Percentiles rank a stretch among this genome's conserved stretches.
Conservation (phyloP, 2,113 vertebrate genomes). For the Nannospalax galili region DNA sequence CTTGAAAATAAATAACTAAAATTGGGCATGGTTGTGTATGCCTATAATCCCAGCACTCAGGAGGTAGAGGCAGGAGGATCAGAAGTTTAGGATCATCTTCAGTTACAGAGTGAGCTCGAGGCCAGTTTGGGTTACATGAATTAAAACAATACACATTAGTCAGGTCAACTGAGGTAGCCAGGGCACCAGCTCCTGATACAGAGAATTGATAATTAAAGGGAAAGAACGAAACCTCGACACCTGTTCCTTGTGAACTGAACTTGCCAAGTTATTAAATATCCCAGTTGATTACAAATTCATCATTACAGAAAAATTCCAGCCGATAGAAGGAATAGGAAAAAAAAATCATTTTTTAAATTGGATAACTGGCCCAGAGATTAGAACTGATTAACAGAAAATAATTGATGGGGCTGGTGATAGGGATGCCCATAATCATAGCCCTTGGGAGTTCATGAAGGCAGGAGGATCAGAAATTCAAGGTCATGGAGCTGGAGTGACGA, state of each 20-base stretch:
- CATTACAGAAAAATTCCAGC: background rate
- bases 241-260: background rate
- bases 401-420: background rate
- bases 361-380: background rate
- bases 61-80: background rate
- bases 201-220: background rate
- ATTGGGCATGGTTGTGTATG: no score
- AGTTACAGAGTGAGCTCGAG: background rate
- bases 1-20: background rate
- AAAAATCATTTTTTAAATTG: background rate
- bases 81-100: background rate
- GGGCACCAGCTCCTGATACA: background rate
- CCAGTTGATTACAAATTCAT: background rate
- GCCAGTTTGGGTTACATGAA: background rate
- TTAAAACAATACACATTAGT: no score
- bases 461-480: background rate
- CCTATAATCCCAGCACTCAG: background rate
- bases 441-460: background rate
- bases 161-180: background rate
- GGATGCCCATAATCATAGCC: background rate
- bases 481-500: no score
- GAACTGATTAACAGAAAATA: background rate
- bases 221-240: background rate
- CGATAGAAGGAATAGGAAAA: background rate
- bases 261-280: background rate